Conservation (phyloP, 1,140 invertebrate species). For the Conus ventricosus region DNA sequence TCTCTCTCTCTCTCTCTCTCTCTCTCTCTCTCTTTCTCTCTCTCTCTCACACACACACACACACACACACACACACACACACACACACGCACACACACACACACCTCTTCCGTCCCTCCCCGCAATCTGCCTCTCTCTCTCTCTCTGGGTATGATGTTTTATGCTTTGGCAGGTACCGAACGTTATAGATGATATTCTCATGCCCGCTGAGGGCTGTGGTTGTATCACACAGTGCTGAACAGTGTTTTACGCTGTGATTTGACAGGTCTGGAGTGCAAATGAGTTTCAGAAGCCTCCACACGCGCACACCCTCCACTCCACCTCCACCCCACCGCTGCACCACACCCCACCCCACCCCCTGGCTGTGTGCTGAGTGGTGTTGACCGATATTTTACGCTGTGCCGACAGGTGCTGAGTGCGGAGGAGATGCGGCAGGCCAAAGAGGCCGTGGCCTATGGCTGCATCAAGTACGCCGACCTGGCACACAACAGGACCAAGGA, state of each 20-base stretch:
- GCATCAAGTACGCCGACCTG: conserved; percentile 99
- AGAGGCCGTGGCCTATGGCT: conserved; percentile 96
- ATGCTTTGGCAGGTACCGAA: too few species aligned
- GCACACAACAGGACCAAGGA: conserved; percentile 94
- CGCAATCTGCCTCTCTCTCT: not conserved
- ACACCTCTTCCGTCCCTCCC: not conserved
- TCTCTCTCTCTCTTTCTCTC: not conserved
- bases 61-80: not conserved
- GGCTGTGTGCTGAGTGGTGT: too few species aligned
- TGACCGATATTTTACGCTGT: not conserved
- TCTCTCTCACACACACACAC: not conserved
- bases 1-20: conserved; percentile 27
- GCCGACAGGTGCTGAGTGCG: conserved; percentile 81
- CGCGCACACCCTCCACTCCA: not conserved
- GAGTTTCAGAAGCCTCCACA: not conserved
- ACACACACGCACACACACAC: not conserved
- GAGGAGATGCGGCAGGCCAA: conserved; percentile 91
- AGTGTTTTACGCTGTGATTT: too few species aligned
- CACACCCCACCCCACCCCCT: too few species aligned
- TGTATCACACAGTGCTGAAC: not conserved
- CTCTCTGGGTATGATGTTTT: not conserved
- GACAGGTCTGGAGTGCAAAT: too few species aligned
- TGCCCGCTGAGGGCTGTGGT: too few species aligned
- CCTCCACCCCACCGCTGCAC: not conserved
- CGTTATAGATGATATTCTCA: too few species aligned